These are phyloP conservation scores for Drosophila asahinai DNA, from an alignment of 1,140 invertebrate genomes.

Conservation along the genomic window DNA sequence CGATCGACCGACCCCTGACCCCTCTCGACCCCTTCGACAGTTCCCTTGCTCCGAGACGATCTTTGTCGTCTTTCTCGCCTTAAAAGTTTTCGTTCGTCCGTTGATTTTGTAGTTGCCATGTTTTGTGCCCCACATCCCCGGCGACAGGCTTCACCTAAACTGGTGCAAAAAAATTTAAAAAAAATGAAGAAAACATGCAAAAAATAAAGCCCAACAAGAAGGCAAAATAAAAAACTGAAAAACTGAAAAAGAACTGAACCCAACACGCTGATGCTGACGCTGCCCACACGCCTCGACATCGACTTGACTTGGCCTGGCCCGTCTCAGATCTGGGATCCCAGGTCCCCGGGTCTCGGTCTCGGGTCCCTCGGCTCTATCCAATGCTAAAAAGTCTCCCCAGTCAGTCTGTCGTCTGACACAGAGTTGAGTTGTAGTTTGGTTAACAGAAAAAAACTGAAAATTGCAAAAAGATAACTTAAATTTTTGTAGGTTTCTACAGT, in stretches of 20 bases:
- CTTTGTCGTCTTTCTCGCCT: constrained; percentile 42
- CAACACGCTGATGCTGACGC: constrained; percentile 40
- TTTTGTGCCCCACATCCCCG: constrained; percentile 40
- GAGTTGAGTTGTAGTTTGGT: constrained; percentile 48
- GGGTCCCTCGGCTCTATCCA: constrained; percentile 26
- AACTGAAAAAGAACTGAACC: constrained; percentile 23
- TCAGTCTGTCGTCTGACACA: constrained; percentile 42
- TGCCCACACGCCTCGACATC: constrained; percentile 47
- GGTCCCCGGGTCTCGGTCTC: constrained; percentile 23
- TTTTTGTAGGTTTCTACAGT: constrained; percentile 18
- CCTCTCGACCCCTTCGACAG: constrained; percentile 14
- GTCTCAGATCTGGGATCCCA: constrained; percentile 26
- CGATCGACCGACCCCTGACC: constrained; percentile 30
- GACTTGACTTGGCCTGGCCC: constrained; percentile 37
- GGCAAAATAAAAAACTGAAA: not conserved
- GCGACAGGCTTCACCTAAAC: constrained; percentile 46
- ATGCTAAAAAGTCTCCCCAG: constrained; percentile 19
- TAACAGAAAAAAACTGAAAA: constrained; percentile 38
- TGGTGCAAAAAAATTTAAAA: constrained; percentile 24
- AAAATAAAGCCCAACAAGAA: constrained; percentile 8
- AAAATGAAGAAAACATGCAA: constrained; percentile 44
- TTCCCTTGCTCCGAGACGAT: constrained; percentile 18
- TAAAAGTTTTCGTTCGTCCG: constrained; percentile 24
- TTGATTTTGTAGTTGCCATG: constrained; percentile 45
- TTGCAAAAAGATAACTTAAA: constrained; percentile 23